phyloP scores from a whole-genome alignment of 2,113 vertebrate genomes.

The Falco punctatus region DNA sequence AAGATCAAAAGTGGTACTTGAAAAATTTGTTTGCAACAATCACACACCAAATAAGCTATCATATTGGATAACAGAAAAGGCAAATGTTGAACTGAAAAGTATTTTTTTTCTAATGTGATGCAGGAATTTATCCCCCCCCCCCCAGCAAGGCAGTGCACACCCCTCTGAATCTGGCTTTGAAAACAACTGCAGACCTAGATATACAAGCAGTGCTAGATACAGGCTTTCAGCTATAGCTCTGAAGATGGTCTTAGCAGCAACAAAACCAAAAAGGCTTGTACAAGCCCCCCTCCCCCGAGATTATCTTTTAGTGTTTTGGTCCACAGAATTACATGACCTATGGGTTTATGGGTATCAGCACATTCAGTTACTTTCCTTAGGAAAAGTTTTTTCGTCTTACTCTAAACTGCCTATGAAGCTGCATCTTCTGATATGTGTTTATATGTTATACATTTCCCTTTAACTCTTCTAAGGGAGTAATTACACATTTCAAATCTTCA shows the following conservation, averaged over 20 bases:
- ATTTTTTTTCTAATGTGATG: not conserved
- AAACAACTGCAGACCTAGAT: not conserved
- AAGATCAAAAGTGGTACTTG: not conserved
- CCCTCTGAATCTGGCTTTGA: not conserved
- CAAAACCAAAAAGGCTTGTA: not conserved
- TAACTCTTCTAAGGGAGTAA: not conserved
- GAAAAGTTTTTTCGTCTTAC: not conserved
- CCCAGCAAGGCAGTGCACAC: not conserved
- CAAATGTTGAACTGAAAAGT: not conserved
- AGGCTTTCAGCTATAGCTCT: not conserved
- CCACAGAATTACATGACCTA: constrained; percentile 4
- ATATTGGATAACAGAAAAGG: not conserved
- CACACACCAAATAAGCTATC: not conserved
- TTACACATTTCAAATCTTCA: constrained; percentile 14
- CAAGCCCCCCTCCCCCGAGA: not conserved
- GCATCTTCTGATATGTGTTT: constrained; percentile 16
- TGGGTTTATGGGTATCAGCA: not conserved
- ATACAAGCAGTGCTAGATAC: not conserved
- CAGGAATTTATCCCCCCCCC: not conserved
- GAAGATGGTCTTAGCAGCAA: not conserved
- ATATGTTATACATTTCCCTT: not conserved
- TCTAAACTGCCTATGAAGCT: not conserved
- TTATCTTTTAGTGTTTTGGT: constrained; percentile 26
- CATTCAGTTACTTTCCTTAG: not conserved
- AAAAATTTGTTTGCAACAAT: not conserved